Conservation (phyloP, 2,888 invertebrate species). For the Brachylomia viminalis region DNA sequence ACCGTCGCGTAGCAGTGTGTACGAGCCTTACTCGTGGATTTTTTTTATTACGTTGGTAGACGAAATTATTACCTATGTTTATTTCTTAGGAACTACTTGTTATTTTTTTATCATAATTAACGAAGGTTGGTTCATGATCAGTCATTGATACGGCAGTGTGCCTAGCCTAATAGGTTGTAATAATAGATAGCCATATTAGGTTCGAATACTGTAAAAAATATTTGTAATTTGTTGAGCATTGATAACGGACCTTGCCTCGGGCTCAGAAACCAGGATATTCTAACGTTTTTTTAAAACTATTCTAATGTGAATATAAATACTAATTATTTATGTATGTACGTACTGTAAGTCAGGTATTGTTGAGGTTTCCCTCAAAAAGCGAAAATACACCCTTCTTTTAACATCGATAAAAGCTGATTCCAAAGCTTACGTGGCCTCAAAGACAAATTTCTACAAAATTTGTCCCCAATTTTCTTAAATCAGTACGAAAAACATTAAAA, state of each 20-base stretch:
- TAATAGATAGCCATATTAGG: background rate
- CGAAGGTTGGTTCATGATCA: background rate
- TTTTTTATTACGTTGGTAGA: background rate
- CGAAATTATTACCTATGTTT: background rate
- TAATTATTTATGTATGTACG: background rate
- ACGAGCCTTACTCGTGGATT: background rate
- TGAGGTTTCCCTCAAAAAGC: background rate
- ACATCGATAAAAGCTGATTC: background rate
- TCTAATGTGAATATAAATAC: background rate
- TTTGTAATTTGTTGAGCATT: background rate
- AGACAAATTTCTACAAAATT: background rate
- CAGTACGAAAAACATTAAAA: conserved; percentile 21
- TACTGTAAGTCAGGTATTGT: background rate
- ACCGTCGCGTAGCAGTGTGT: too few relatives aligned
- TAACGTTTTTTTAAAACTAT: background rate
- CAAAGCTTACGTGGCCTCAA: background rate
- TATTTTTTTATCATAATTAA: background rate
- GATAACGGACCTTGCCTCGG: background rate
- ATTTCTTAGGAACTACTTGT: background rate
- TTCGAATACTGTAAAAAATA: too few relatives aligned
- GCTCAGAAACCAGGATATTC: background rate
- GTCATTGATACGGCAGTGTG: background rate
- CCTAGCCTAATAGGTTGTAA: background rate
- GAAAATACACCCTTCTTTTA: background rate
- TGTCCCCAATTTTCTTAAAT: conserved; percentile 6